These are phyloP conservation scores for Cosmorhoe ocellata DNA, from an alignment of 2,888 invertebrate species.

Conservation along the genomic window DNA sequence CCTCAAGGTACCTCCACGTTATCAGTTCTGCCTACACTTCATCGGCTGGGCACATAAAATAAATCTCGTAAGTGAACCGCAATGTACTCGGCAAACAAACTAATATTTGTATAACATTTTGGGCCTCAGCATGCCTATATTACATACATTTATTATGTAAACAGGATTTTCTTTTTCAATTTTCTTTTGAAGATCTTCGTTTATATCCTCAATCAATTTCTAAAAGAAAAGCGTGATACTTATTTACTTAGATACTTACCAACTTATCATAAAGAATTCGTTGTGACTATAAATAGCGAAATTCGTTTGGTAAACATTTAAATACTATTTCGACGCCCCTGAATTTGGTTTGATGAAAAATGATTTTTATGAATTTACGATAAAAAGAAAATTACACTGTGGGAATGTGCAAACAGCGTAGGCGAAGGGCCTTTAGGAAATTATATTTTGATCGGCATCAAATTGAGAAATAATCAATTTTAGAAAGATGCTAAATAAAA, in stretches of 20 bases:
- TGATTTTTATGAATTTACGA: slow-evolving; percentile 7
- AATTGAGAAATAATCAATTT: slow-evolving; percentile 12
- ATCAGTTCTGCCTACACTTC: slow-evolving; percentile 6
- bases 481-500: slow-evolving; percentile 2
- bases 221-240: neutral
- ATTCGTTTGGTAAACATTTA: slow-evolving; percentile 3
- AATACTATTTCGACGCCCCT: neutral
- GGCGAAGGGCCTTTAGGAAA: slow-evolving; percentile 8
- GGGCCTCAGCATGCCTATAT: neutral
- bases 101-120: slow-evolving; percentile 28
- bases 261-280: neutral
- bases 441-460: slow-evolving; percentile 11
- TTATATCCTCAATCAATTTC: slow-evolving; percentile 19
- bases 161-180: slow-evolving; percentile 27
- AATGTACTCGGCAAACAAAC: slow-evolving; percentile 27
- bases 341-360: slow-evolving; percentile 1
- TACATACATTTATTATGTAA: slow-evolving; percentile 28
- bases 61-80: slow-evolving; percentile 21
- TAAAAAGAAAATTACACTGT: slow-evolving; percentile 9
- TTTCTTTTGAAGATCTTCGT: slow-evolving; percentile 24
- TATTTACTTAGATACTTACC: too few relatives aligned
- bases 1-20: slow-evolving; percentile 2
- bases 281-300: slow-evolving; percentile 3
- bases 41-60: slow-evolving; percentile 8
- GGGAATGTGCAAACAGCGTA: slow-evolving; percentile 7